Evolutionary conservation across 1,140 invertebrate species (phyloP).

Genomic region (Idris sp.): DNA sequence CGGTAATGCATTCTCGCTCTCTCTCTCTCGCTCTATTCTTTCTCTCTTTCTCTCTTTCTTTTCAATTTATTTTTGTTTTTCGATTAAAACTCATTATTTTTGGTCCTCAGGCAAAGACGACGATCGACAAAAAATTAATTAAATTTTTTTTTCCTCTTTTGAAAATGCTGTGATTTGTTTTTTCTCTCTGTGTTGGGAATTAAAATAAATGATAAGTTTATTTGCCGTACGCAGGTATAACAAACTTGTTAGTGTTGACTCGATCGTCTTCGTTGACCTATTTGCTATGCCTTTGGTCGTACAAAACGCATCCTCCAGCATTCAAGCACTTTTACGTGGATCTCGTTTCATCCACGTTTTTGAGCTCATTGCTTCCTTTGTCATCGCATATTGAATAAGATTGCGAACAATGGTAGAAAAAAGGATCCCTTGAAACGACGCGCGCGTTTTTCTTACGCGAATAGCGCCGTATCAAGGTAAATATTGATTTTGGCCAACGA

Average conservation of each 20-base stretch:
- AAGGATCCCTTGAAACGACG: slow-evolving; percentile 2
- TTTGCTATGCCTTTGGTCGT: slow-evolving; percentile 41
- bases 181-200: slow-evolving; percentile 23
- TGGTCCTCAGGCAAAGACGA: too few relatives aligned
- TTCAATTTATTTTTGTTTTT: slow-evolving; percentile 58
- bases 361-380: slow-evolving; percentile 41
- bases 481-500: slow-evolving; percentile 20
- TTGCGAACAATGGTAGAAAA: slow-evolving; percentile 31
- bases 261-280: slow-evolving; percentile 53
- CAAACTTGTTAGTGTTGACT: slow-evolving; percentile 18
- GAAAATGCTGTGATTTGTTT: too few relatives aligned
- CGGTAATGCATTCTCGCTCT: slow-evolving; percentile 89
- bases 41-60: slow-evolving; percentile 57
- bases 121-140: too few relatives aligned
- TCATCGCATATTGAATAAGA: slow-evolving; percentile 48
- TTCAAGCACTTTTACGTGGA: slow-evolving; percentile 22
- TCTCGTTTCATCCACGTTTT: slow-evolving; percentile 24
- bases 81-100: slow-evolving; percentile 19
- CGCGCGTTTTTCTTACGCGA: slow-evolving; percentile 9
- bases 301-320: slow-evolving; percentile 47
- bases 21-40: slow-evolving; percentile 73
- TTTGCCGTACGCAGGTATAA: neutral
- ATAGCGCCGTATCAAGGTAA: neutral
- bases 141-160: too few relatives aligned
- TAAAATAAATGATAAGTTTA: too few relatives aligned